A percentile compares a stretch with the other conserved stretches of the same genome.
phyloP scores from a whole-genome alignment of 1,140 invertebrate genomes.

The Tenebrio molitor region DNA sequence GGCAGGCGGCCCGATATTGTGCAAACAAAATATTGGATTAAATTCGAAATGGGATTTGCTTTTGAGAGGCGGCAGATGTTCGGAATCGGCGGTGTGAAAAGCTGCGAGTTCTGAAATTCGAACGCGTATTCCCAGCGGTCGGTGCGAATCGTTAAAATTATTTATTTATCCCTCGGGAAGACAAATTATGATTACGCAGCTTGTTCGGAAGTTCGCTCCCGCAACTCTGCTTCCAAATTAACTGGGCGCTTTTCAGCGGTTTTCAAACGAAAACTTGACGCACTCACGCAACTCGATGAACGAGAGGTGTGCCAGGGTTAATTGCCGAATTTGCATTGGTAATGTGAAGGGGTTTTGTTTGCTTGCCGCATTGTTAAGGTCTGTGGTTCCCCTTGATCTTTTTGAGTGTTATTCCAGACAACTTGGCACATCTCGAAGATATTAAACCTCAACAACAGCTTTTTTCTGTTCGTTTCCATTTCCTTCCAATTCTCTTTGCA shows the following conservation, averaged over 20 bases:
- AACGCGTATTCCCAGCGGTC: conserved; percentile 26
- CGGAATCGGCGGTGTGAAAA: conserved; percentile 32
- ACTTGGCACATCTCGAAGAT: too few relatives aligned
- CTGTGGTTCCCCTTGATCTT: too few relatives aligned
- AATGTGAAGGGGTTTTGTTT: too few relatives aligned
- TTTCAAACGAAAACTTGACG: conserved; percentile 9
- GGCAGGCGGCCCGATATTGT: too few relatives aligned
- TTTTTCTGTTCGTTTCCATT: too few relatives aligned
- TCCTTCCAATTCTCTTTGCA: too few relatives aligned
- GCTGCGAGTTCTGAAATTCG: conserved; percentile 28
- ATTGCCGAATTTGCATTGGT: too few relatives aligned
- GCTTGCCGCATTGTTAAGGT: too few relatives aligned
- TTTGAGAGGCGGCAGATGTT: conserved; percentile 19
- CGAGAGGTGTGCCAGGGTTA: too few relatives aligned
- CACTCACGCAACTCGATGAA: too few relatives aligned
- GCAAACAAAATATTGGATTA: conserved; percentile 41
- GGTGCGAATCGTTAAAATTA: conserved; percentile 52
- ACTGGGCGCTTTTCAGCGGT: conserved; percentile 21
- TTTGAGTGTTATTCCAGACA: too few relatives aligned
- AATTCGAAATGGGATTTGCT: conserved; percentile 30
- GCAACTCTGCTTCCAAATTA: neutral
- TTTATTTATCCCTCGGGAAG: conserved; percentile 52
- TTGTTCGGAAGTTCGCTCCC: conserved; percentile 36
- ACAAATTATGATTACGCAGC: conserved; percentile 55
- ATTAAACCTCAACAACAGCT: too few relatives aligned